Evolutionary conservation across 2,113 vertebrate genomes (phyloP).

Genomic region (Myrmecophaga tridactyla): DNA sequence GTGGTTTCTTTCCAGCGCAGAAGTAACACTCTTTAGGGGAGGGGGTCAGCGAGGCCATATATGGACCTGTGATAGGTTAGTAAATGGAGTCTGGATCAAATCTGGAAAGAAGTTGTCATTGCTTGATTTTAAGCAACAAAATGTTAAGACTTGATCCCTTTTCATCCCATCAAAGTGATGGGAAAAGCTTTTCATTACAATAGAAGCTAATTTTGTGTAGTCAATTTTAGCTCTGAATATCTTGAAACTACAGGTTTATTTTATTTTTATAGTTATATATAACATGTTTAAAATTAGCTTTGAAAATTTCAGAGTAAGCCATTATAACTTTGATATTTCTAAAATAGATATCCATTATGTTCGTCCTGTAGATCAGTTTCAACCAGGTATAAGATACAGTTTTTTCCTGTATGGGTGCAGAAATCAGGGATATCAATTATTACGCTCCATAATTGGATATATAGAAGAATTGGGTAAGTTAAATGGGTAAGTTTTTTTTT

Average conservation of each 20-base stretch:
- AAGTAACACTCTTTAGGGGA: neutral
- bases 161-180: neutral
- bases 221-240: neutral
- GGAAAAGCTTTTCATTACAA: neutral
- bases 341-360: neutral
- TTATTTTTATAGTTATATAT: neutral
- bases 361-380: conserved; percentile 80
- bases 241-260: neutral
- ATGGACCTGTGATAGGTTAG: too few relatives aligned
- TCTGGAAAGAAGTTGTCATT: neutral
- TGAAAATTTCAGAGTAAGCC: neutral
- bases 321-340: neutral
- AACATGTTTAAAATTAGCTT: neutral
- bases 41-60: neutral
- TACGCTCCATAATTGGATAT: conserved; percentile 83
- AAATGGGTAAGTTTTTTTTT: neutral
- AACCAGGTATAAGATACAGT: conserved; percentile 79
- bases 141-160: neutral
- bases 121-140: neutral
- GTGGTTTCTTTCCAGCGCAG: neutral
- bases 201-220: neutral
- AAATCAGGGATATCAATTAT: conserved; percentile 81
- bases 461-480: conserved; percentile 85
- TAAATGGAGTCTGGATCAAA: neutral
- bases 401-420: conserved; percentile 85